Percentiles rank a stretch among this genome's conserved stretches.
These are phyloP conservation scores for Pterocles burchelli DNA, from an alignment of 2,113 vertebrate genomes.

Conservation along the genomic window DNA sequence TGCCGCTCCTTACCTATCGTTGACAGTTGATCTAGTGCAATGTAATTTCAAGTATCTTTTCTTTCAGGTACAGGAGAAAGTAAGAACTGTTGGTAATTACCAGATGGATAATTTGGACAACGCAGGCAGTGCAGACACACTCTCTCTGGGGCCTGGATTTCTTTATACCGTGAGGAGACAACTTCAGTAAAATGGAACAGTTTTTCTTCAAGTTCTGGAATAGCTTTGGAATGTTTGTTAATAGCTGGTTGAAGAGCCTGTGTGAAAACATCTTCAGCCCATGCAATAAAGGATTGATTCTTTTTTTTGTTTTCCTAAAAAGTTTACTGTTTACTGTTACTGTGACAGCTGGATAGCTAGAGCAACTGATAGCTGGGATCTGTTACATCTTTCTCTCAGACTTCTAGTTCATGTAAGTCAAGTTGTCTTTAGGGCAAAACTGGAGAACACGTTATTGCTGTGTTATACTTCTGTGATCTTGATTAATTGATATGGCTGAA, in stretches of 20 bases:
- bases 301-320: neutral
- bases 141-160: neutral
- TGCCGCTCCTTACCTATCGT: neutral
- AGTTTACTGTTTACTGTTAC: neutral
- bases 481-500: neutral
- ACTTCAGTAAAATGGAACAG: neutral
- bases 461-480: neutral
- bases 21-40: neutral
- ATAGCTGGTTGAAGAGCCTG: neutral
- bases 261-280: neutral
- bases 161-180: neutral
- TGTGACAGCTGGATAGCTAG: neutral
- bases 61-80: conserved; percentile 77
- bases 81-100: neutral
- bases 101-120: neutral
- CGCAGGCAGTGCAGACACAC: neutral
- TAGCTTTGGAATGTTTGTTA: neutral
- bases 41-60: neutral
- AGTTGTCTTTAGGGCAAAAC: neutral
- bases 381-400: neutral
- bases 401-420: neutral
- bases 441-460: neutral
- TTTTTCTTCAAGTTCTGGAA: neutral
- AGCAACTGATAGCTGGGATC: neutral
- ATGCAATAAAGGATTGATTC: neutral